phyloP scores from a whole-genome alignment of 2,888 invertebrate genomes.

The Deilephila porcellus region DNA sequence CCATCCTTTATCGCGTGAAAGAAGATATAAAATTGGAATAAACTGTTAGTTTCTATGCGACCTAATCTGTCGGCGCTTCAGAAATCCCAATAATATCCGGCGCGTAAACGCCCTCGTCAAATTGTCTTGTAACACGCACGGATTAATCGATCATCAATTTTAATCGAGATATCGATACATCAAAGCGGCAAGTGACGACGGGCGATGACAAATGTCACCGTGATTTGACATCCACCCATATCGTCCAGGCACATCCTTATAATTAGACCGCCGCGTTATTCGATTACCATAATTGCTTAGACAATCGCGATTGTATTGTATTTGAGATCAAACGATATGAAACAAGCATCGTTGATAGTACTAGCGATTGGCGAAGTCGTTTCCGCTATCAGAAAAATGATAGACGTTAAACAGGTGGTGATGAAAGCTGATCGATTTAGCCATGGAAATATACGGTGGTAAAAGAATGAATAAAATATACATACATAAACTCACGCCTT shows the following conservation, averaged over 20 bases:
- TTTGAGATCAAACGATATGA: conserved; percentile 21
- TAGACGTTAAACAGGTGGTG: neutral
- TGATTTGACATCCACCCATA: conserved; percentile 37
- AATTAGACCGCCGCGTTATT: conserved; percentile 1
- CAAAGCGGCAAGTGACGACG: conserved; percentile 44
- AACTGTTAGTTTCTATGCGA: conserved; percentile 20
- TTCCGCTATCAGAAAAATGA: conserved; percentile 6
- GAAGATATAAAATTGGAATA: conserved; percentile 16
- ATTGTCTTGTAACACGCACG: conserved; percentile 17
- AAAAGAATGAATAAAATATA: neutral
- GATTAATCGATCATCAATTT: conserved; percentile 1
- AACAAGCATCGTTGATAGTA: neutral
- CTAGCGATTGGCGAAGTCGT: neutral
- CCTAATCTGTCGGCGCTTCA: conserved; percentile 6
- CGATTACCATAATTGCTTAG: conserved; percentile 30
- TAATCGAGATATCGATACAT: conserved; percentile 12
- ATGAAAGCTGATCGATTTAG: neutral
- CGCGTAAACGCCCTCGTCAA: conserved; percentile 1
- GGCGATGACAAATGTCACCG: conserved; percentile 45
- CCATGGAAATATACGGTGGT: neutral
- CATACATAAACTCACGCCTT: no score
- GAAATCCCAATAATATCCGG: conserved; percentile 9
- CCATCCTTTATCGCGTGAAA: conserved; percentile 14
- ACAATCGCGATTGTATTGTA: conserved; percentile 28
- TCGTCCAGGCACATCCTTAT: conserved; percentile 17